phyloP scores from a whole-genome alignment of 2,888 invertebrate genomes.

The Villa cingulata region DNA sequence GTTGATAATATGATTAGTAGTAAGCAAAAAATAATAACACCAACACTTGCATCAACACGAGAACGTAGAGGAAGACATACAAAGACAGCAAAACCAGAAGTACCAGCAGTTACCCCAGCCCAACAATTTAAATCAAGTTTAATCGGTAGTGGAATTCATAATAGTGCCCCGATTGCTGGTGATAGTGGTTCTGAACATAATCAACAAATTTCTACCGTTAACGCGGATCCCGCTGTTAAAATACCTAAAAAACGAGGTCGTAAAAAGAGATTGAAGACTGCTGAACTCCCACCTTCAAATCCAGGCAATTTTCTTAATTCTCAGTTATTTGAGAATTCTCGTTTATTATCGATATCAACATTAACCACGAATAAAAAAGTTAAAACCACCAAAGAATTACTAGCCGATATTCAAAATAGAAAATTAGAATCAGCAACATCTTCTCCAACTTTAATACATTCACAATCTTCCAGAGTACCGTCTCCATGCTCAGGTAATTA shows the following conservation, averaged over 20 bases:
- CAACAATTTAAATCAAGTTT: neutral
- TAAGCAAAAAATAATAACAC: no score
- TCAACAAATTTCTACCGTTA: neutral
- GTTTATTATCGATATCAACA: conserved; percentile 12
- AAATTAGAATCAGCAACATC: conserved; percentile 21
- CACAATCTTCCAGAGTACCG: conserved; percentile 18
- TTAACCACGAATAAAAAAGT: conserved; percentile 27
- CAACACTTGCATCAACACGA: no score
- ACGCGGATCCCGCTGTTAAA: conserved; percentile 2
- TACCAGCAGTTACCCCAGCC: no score
- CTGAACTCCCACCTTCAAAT: conserved; percentile 29
- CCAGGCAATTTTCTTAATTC: conserved; percentile 20
- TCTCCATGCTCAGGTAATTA: conserved; percentile 31
- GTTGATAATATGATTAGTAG: no score
- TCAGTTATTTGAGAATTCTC: conserved; percentile 24
- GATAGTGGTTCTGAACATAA: neutral
- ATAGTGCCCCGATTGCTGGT: neutral
- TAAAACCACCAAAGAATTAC: conserved; percentile 34
- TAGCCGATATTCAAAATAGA: conserved; percentile 33
- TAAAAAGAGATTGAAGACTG: conserved; percentile 34
- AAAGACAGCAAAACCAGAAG: no score
- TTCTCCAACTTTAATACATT: conserved; percentile 18
- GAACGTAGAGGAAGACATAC: no score
- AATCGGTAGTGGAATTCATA: neutral
- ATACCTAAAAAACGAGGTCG: conserved; percentile 31